Conservation (phyloP, 2,888 invertebrate species). For the Slavum lentiscoides region DNA sequence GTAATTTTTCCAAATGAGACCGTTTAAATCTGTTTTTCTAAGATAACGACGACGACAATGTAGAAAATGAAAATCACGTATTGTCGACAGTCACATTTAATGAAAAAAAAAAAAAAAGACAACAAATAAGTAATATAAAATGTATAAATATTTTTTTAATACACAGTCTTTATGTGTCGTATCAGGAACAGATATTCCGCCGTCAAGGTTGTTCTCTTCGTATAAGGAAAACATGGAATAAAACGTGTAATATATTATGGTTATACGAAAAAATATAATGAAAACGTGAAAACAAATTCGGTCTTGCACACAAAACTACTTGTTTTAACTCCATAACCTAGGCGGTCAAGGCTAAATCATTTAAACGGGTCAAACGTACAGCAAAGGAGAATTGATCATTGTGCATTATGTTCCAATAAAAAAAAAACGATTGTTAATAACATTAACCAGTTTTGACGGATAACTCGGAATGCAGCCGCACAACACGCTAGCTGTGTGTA, state of each 20-base stretch:
- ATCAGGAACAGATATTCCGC: constrained; percentile 11
- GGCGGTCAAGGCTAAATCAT: constrained; percentile 42
- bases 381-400: constrained; percentile 28
- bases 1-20: neutral
- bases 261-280: neutral
- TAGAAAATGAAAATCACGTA: neutral
- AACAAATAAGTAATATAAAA: too few relatives aligned
- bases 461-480: constrained; percentile 13
- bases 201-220: neutral
- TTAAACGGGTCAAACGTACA: constrained; percentile 40
- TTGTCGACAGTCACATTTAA: neutral
- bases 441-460: constrained; percentile 48
- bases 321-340: constrained; percentile 7
- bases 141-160: neutral
- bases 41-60: neutral
- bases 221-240: neutral
- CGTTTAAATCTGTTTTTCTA: neutral
- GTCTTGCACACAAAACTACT: constrained; percentile 32
- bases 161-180: neutral
- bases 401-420: constrained; percentile 51
- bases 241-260: neutral
- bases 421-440: constrained; percentile 40
- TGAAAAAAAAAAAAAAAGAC: neutral
- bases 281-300: constrained; percentile 38
- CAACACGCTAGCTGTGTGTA: neutral